Percentiles rank a stretch among this genome's conserved stretches.
phyloP scores from a whole-genome alignment of 2,888 invertebrate genomes.

The Cerastis leucographa region DNA sequence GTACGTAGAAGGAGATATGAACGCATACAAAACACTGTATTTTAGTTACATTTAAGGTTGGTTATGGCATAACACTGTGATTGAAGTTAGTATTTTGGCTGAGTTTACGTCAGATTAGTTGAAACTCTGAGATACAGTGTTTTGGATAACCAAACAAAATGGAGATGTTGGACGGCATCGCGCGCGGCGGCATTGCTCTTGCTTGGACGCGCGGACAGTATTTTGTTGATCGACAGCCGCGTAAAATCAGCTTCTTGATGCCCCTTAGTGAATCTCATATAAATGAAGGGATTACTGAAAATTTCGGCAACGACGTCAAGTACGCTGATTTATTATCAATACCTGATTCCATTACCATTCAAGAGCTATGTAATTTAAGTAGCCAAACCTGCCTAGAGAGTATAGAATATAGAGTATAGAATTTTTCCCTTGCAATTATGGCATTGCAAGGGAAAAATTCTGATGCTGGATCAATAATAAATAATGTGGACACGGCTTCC shows the following conservation, averaged over 20 bases:
- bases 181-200: not conserved
- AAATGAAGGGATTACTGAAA: slow-evolving; percentile 22
- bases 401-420: too few species aligned
- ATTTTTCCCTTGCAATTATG: too few species aligned
- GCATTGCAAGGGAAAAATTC: not conserved
- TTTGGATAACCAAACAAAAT: too few species aligned
- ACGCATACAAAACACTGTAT: too few species aligned
- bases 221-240: not conserved
- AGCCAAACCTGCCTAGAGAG: not conserved
- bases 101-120: too few species aligned
- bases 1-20: too few species aligned
- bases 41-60: too few species aligned
- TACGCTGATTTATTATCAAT: slow-evolving; percentile 7
- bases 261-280: slow-evolving; percentile 18
- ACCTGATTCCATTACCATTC: not conserved
- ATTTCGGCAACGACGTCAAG: slow-evolving; percentile 4
- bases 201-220: not conserved
- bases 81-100: too few species aligned
- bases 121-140: too few species aligned
- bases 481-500: not conserved
- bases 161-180: too few species aligned
- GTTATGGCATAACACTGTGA: too few species aligned
- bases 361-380: slow-evolving; percentile 2
- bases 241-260: slow-evolving; percentile 9
- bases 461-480: not conserved